Evolutionary conservation across 1,140 invertebrate genomes (phyloP).

Genomic region (Lutraria rhynchaena): DNA sequence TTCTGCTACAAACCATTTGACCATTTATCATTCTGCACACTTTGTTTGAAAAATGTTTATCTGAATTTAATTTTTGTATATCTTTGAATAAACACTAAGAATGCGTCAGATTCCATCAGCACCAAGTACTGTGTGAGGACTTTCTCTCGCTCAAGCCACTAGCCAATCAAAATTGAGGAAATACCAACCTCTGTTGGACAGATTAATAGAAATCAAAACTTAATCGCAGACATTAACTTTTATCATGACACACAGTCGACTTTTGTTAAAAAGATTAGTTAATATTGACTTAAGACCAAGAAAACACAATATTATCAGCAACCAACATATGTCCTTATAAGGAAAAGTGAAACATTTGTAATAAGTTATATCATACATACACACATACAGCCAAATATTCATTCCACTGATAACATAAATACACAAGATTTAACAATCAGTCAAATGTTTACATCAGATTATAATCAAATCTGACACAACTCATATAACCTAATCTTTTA

Average conservation of each 20-base stretch:
- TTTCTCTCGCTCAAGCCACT: not conserved
- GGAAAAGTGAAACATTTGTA: not conserved
- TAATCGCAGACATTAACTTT: conserved; percentile 50
- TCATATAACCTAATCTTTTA: no score
- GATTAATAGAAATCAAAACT: conserved; percentile 36
- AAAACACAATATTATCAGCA: conserved; percentile 57
- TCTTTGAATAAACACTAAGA: no score
- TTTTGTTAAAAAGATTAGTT: conserved; percentile 32
- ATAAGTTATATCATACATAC: not conserved
- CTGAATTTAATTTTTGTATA: no score
- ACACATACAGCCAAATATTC: not conserved
- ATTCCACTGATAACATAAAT: no score
- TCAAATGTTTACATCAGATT: no score
- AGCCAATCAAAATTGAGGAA: conserved; percentile 45
- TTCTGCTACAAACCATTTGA: no score
- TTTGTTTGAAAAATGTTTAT: no score
- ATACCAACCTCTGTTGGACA: conserved; percentile 6
- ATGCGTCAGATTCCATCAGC: no score
- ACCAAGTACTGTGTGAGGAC: not conserved
- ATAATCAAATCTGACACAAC: no score
- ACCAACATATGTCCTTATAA: not conserved
- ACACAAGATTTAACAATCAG: no score
- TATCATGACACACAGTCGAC: conserved; percentile 16
- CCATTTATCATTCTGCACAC: no score
- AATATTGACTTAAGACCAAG: conserved; percentile 15